Evolutionary conservation across 1,140 invertebrate species (phyloP).

Genomic region (Drosophila pseudoananassae): DNA sequence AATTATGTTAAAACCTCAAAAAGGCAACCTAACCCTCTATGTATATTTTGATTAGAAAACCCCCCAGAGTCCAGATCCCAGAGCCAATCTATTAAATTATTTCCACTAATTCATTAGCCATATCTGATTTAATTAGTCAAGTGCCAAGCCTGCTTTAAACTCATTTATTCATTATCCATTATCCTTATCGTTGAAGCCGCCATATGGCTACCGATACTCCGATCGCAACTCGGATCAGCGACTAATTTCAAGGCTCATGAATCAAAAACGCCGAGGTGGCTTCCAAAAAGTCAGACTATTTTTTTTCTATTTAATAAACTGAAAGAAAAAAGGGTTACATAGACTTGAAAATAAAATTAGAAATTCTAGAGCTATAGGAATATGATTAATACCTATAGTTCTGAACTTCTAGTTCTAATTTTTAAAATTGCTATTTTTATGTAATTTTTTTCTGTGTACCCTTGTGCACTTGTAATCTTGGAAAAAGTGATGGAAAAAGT

Average conservation of each 20-base stretch:
- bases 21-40: too few species aligned
- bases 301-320: not conserved
- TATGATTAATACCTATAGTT: too few species aligned
- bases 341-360: not conserved
- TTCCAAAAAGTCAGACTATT: not conserved
- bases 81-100: not conserved
- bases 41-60: too few species aligned
- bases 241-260: conserved; percentile 14
- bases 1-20: not conserved
- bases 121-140: not conserved
- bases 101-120: not conserved
- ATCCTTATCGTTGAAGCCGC: conserved; percentile 3
- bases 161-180: not conserved
- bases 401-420: not conserved
- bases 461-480: conserved; percentile 31
- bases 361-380: not conserved
- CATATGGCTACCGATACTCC: not conserved
- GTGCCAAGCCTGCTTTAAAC: not conserved
- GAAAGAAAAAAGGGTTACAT: not conserved
- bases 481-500: conserved; percentile 46
- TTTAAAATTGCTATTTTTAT: not conserved
- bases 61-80: too few species aligned
- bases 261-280: conserved; percentile 4
- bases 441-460: not conserved
- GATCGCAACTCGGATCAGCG: not conserved